These are phyloP conservation scores for Acanthurus tractus DNA, from an alignment of 2,797 vertebrate genomes.

Conservation along the genomic window DNA sequence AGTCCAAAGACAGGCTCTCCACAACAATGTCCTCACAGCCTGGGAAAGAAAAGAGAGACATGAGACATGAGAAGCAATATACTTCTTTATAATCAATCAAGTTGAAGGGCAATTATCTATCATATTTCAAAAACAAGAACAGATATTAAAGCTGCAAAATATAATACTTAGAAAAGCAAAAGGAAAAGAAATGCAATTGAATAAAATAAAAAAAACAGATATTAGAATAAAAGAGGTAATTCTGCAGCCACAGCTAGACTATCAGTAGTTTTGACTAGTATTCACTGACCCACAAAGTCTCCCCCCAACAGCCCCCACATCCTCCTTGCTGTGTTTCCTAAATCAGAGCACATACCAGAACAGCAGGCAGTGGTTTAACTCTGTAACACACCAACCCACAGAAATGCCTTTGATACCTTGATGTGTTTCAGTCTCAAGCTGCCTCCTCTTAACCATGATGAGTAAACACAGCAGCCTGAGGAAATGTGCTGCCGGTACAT, in stretches of 20 bases:
- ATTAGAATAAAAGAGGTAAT: not conserved
- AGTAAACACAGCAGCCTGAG: constrained; percentile 77
- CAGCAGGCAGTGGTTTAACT: constrained; percentile 83
- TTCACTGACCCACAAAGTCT: constrained; percentile 63
- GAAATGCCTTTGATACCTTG: constrained; percentile 85
- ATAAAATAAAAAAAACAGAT: too few species aligned
- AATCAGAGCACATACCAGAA: constrained; percentile 84
- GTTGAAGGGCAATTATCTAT: not conserved
- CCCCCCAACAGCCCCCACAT: constrained; percentile 68
- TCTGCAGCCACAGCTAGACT: constrained; percentile 23
- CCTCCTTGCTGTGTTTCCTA: constrained; percentile 72
- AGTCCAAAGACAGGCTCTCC: constrained; percentile 97
- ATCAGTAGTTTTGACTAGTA: constrained; percentile 57
- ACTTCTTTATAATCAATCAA: not conserved
- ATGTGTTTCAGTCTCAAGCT: constrained; percentile 77
- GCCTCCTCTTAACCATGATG: constrained; percentile 72
- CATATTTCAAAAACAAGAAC: not conserved
- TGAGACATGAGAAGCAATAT: not conserved
- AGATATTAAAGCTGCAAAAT: not conserved
- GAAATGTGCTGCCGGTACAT: constrained; percentile 59
- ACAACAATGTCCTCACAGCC: constrained; percentile 98
- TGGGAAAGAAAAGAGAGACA: constrained; percentile 71
- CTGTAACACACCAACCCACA: constrained; percentile 79
- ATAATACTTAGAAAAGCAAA: not conserved
- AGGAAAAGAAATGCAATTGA: not conserved